Evolutionary conservation across 2,113 vertebrate genomes (phyloP).

Genomic region (Xiphophorus hellerii): DNA sequence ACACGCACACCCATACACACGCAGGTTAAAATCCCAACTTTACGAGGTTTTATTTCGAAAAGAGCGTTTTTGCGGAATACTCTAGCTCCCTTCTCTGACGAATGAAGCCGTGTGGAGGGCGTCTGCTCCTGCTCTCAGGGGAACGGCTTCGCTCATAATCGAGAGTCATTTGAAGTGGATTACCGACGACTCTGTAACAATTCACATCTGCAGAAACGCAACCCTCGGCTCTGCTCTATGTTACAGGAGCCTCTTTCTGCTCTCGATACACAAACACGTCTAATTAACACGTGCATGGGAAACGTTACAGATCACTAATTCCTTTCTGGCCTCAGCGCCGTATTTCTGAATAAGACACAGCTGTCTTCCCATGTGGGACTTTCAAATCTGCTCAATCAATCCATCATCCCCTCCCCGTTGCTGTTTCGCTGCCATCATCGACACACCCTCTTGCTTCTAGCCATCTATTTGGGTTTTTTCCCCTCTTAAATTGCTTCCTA

Average conservation of each 20-base stretch:
- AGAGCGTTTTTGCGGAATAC: conserved; percentile 29
- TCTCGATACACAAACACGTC: conserved; percentile 10
- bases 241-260: conserved; percentile 10
- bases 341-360: conserved; percentile 3
- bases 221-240: conserved; percentile 31
- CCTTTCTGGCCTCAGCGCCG: not conserved
- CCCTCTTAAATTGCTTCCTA: conserved; percentile 17
- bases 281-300: not conserved
- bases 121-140: conserved; percentile 9
- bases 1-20: not conserved
- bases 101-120: conserved; percentile 20
- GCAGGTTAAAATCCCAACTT: conserved; percentile 30
- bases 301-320: conserved; percentile 2
- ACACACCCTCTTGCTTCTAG: conserved; percentile 35
- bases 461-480: conserved; percentile 36
- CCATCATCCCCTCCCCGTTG: conserved; percentile 34
- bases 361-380: conserved; percentile 5
- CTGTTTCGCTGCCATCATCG: conserved; percentile 19
- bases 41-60: conserved; percentile 44
- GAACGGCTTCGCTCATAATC: conserved; percentile 29
- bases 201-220: conserved; percentile 34
- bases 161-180: conserved; percentile 30
- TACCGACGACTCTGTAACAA: conserved; percentile 33
- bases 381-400: conserved; percentile 34
- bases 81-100: conserved; percentile 46